phyloP scores from a whole-genome alignment of 1,140 invertebrate genomes.

The Wiebesia pumilae region DNA sequence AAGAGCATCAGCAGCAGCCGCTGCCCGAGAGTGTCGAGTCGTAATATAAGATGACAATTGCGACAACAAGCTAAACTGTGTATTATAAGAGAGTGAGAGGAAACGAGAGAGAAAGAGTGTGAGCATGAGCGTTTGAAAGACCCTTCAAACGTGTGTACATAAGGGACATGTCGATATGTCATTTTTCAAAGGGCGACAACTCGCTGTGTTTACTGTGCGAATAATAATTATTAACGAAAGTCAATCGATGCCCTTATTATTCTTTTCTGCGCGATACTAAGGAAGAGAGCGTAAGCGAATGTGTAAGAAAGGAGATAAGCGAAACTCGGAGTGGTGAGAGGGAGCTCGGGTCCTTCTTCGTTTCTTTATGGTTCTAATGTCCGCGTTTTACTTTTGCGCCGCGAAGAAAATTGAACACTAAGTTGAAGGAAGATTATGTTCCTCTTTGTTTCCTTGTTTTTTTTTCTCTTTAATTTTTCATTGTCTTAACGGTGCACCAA shows the following conservation, averaged over 20 bases:
- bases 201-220: constrained; percentile 35
- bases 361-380: background rate
- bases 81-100: constrained; percentile 37
- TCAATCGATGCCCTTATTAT: constrained; percentile 47
- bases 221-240: constrained; percentile 50
- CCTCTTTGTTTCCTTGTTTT: constrained; percentile 49
- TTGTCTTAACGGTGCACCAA: constrained; percentile 14
- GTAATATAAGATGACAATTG: constrained; percentile 42
- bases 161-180: constrained; percentile 44
- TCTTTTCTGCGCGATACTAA: constrained; percentile 4
- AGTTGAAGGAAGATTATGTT: constrained; percentile 39
- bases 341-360: constrained; percentile 58
- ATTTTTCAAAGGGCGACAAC: constrained; percentile 30
- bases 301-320: constrained; percentile 8
- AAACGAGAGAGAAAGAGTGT: background rate
- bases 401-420: constrained; percentile 1
- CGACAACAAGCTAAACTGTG: constrained; percentile 28
- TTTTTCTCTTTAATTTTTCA: constrained; percentile 29
- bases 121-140: constrained; percentile 9
- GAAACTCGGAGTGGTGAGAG: constrained; percentile 66
- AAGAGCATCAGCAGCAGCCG: background rate
- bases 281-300: constrained; percentile 5
- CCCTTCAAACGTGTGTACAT: constrained; percentile 45
- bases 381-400: background rate
- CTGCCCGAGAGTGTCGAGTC: constrained; percentile 21